Conservation (phyloP, 2,797 vertebrate genomes). For the Gambelia wislizenii region DNA sequence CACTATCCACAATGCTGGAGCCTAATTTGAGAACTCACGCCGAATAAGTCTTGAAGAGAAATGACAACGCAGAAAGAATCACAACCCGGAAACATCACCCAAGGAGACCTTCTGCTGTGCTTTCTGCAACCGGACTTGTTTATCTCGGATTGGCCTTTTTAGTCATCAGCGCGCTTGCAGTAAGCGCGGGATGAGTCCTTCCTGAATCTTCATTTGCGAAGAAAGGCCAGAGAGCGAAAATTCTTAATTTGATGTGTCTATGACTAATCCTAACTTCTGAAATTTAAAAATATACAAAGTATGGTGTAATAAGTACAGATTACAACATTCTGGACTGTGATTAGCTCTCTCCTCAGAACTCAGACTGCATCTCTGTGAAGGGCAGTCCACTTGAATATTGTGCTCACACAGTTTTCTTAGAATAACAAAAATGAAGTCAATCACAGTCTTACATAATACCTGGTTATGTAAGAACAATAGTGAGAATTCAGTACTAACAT, state of each 20-base stretch:
- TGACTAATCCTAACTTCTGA: neutral
- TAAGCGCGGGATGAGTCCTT: no score
- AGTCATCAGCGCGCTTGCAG: no score
- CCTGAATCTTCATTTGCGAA: no score
- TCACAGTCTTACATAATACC: neutral
- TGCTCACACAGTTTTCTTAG: neutral
- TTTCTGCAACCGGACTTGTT: no score
- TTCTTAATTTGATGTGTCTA: neutral
- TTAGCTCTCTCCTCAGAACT: neutral
- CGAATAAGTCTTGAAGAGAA: no score
- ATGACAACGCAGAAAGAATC: no score
- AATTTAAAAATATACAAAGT: conserved; percentile 3
- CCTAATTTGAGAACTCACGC: no score
- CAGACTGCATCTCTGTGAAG: neutral
- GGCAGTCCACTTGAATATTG: neutral
- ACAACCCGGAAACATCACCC: no score
- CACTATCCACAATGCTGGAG: no score
- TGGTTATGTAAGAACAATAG: neutral
- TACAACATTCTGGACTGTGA: neutral
- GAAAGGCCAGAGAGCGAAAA: no score
- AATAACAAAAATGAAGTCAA: neutral
- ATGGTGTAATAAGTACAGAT: neutral
- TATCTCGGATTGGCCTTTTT: no score
- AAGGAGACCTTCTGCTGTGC: no score
- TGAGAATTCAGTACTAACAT: neutral